Evolutionary conservation across 2,113 vertebrate genomes (phyloP).

Genomic region (Dipodomys stephensi): DNA sequence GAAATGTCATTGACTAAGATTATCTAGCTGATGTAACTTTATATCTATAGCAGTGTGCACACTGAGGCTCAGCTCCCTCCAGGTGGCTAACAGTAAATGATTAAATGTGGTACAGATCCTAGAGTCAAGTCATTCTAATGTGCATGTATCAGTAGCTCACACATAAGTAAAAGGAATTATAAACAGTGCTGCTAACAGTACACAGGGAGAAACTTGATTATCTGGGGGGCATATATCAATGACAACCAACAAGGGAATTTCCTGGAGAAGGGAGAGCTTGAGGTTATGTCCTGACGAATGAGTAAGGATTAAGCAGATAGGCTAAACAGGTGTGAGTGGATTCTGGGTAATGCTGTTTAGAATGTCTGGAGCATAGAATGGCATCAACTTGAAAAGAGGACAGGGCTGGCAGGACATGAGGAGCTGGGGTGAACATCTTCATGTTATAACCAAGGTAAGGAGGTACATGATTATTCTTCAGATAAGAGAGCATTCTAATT

Average conservation of each 20-base stretch:
- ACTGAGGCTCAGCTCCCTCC: not conserved
- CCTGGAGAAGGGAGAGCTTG: not conserved
- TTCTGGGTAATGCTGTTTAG: not conserved
- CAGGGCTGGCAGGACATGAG: not conserved
- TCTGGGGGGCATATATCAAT: not conserved
- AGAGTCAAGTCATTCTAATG: not conserved
- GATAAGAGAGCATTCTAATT: not conserved
- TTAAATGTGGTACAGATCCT: not conserved
- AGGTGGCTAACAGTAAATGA: not conserved
- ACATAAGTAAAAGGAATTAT: not conserved
- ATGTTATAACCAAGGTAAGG: not conserved
- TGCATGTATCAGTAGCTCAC: not conserved
- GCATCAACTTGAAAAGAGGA: not conserved
- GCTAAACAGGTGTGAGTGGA: not conserved
- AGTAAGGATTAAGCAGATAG: not conserved
- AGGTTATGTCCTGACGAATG: not conserved
- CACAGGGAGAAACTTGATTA: not conserved
- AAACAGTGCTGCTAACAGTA: not conserved
- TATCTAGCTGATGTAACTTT: not conserved
- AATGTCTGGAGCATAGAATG: not conserved
- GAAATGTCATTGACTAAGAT: slow-evolving; percentile 15
- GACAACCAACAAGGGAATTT: not conserved
- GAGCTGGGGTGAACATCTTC: not conserved
- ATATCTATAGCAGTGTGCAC: not conserved
- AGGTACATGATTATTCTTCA: not conserved